These are phyloP conservation scores for Scrobipalpa costella DNA, from an alignment of 2,888 invertebrate species.

Conservation along the genomic window DNA sequence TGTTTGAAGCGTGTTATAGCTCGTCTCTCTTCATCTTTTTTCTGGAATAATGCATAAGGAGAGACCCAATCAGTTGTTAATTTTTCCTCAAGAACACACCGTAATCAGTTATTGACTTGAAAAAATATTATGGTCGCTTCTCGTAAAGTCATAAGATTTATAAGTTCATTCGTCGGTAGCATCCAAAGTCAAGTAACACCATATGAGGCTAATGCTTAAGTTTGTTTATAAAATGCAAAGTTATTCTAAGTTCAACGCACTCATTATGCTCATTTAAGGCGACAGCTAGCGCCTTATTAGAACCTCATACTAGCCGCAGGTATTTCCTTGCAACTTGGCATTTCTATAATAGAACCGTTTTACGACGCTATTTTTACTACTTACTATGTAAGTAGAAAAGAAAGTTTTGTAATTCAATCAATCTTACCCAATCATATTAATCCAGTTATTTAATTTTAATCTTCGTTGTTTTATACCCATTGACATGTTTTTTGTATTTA, in stretches of 20 bases:
- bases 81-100: too few species aligned
- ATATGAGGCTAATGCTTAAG: neutral
- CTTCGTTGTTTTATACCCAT: too few species aligned
- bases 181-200: neutral
- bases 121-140: too few species aligned
- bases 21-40: too few species aligned
- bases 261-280: conserved; percentile 42
- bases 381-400: neutral
- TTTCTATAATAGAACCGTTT: neutral
- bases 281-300: conserved; percentile 35
- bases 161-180: neutral
- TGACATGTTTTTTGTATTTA: too few species aligned
- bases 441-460: too few species aligned
- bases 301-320: conserved; percentile 1
- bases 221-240: conserved; percentile 30
- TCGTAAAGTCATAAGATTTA: neutral
- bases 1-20: too few species aligned
- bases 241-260: conserved; percentile 42
- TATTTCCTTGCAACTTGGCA: conserved; percentile 3
- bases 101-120: too few species aligned
- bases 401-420: too few species aligned
- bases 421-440: too few species aligned
- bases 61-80: too few species aligned
- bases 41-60: too few species aligned
- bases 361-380: neutral